A percentile compares a stretch with the other conserved stretches of the same genome.
Evolutionary conservation across 2,113 vertebrate species (phyloP).

Genomic region (Porphyrio hochstetteri): DNA sequence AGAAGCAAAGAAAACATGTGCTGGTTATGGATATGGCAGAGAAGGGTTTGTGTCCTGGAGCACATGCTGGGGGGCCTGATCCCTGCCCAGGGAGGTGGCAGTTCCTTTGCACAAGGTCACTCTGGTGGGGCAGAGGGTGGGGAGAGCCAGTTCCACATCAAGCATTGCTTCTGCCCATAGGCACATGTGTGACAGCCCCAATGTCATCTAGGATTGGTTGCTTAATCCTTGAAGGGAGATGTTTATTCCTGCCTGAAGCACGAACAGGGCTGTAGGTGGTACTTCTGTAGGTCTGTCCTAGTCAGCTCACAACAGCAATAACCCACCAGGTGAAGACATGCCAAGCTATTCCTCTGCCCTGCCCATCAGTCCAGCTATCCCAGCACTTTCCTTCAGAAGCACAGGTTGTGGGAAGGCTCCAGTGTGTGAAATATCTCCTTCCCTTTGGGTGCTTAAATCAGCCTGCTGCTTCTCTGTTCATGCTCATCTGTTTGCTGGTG

Average conservation of each 20-base stretch:
- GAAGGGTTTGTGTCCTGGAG: not conserved
- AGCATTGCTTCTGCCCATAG: not conserved
- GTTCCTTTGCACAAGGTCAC: not conserved
- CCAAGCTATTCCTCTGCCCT: not conserved
- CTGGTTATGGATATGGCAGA: not conserved
- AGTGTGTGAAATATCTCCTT: not conserved
- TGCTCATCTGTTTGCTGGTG: not conserved
- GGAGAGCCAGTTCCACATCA: not conserved
- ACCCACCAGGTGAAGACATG: not conserved
- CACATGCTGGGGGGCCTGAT: not conserved
- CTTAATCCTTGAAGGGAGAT: not conserved
- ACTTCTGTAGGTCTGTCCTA: not conserved
- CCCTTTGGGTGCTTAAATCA: not conserved
- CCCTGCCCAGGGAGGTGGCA: not conserved
- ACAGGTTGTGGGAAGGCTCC: not conserved
- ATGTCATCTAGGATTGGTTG: not conserved
- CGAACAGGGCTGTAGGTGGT: not conserved
- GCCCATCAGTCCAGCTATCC: not conserved
- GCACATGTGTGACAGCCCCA: not conserved
- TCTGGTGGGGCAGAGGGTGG: not conserved
- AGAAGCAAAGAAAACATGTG: constrained; percentile 43
- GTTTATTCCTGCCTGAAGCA: not conserved
- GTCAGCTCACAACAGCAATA: not conserved
- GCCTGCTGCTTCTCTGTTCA: not conserved
- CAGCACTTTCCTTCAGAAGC: not conserved